phyloP scores from a whole-genome alignment of 2,113 vertebrate species.

The Hemichromis elongatus region DNA sequence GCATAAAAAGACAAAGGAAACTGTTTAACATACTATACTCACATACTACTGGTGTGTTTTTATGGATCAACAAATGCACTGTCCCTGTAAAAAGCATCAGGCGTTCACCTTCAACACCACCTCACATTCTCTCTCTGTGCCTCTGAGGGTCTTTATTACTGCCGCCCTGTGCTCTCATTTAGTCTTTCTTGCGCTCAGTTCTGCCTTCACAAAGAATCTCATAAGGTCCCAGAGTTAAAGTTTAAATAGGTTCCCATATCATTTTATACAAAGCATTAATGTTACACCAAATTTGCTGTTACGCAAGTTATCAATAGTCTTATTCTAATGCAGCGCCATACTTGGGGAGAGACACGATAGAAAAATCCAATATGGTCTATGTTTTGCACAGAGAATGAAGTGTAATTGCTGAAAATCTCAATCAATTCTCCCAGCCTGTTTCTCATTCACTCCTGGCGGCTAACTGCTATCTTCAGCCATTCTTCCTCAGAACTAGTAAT shows the following conservation, averaged over 20 bases:
- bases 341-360: neutral
- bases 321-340: slow-evolving; percentile 23
- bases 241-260: slow-evolving; percentile 4
- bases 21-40: neutral
- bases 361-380: slow-evolving; percentile 36
- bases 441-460: slow-evolving; percentile 58
- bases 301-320: slow-evolving; percentile 19
- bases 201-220: neutral
- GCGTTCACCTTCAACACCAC: neutral
- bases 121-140: neutral
- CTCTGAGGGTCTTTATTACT: neutral
- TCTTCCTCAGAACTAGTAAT: slow-evolving; percentile 68
- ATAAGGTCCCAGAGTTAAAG: neutral
- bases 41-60: neutral
- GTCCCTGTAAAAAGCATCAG: neutral
- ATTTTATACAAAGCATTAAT: slow-evolving; percentile 8
- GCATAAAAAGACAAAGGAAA: neutral
- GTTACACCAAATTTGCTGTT: neutral
- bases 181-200: neutral
- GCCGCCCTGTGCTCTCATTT: neutral
- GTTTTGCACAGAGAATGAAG: slow-evolving; percentile 60
- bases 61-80: neutral
- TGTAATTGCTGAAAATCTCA: slow-evolving; percentile 69
- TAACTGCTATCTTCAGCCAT: slow-evolving; percentile 64
- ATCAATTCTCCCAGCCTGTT: slow-evolving; percentile 60